Percentiles rank a stretch among this genome's conserved stretches.
phyloP scores from a whole-genome alignment of 2,797 vertebrate genomes.

The Muraenolepis orangiensis region DNA sequence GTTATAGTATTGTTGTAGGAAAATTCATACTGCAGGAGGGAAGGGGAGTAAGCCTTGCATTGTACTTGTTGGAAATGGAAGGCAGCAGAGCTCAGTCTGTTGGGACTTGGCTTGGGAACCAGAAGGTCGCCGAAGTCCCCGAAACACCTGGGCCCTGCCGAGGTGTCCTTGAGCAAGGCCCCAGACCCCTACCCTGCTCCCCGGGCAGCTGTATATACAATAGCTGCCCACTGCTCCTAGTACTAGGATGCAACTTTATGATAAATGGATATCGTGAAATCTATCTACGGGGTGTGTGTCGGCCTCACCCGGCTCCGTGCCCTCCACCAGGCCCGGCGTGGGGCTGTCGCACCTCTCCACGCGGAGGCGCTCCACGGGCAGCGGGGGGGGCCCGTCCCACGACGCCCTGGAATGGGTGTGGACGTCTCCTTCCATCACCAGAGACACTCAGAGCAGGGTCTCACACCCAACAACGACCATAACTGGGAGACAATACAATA shows the following conservation, averaged over 20 bases:
- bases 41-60: too few relatives aligned
- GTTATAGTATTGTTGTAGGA: too few relatives aligned
- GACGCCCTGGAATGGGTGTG: slow-evolving; percentile 69
- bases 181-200: too few relatives aligned
- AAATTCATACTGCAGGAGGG: too few relatives aligned
- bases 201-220: too few relatives aligned
- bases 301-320: slow-evolving; percentile 88
- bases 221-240: too few relatives aligned
- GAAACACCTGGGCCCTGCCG: too few relatives aligned
- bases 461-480: slow-evolving; percentile 2
- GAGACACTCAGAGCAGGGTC: slow-evolving; percentile 39
- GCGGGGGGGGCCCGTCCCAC: slow-evolving; percentile 77
- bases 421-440: slow-evolving; percentile 80
- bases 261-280: not conserved
- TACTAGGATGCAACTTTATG: not conserved
- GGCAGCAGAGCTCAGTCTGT: too few relatives aligned
- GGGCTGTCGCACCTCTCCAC: slow-evolving; percentile 85
- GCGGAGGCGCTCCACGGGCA: slow-evolving; percentile 73
- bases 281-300: not conserved
- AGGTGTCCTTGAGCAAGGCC: too few relatives aligned
- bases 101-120: too few relatives aligned
- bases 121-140: too few relatives aligned
- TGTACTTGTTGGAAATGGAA: too few relatives aligned
- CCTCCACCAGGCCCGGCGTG: slow-evolving; percentile 87
- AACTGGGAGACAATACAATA: not conserved